Percentiles rank a stretch among this genome's conserved stretches.
Evolutionary conservation across 1,140 invertebrate species (phyloP).

Genomic region (Choristoneura fumiferana): DNA sequence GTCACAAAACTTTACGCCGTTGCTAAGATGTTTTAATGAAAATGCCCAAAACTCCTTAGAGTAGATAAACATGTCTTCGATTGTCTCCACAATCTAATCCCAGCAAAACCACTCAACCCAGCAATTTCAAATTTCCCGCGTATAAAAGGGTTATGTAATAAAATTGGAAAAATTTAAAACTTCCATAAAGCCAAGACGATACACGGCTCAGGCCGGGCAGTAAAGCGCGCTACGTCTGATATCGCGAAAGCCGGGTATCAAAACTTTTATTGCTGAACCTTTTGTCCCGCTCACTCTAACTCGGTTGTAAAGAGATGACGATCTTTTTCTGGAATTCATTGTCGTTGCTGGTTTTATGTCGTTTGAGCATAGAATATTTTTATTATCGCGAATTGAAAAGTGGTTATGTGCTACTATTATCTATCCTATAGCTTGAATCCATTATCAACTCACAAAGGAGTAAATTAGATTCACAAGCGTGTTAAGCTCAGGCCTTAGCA

Average conservation of each 20-base stretch:
- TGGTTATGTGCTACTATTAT: too few relatives aligned
- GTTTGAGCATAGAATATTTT: constrained; percentile 16
- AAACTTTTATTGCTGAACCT: constrained; percentile 21
- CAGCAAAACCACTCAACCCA: too few relatives aligned
- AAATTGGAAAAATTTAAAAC: constrained; percentile 18
- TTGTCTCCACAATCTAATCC: too few relatives aligned
- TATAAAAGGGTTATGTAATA: constrained; percentile 16
- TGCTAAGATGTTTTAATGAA: too few relatives aligned
- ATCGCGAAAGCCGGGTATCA: constrained; percentile 21
- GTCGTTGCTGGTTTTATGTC: constrained; percentile 61
- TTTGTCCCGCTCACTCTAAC: constrained; percentile 20
- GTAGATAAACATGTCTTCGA: too few relatives aligned
- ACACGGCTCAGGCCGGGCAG: constrained; percentile 1
- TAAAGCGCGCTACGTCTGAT: constrained; percentile 21
- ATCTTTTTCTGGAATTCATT: constrained; percentile 20
- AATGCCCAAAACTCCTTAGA: too few relatives aligned
- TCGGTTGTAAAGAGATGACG: constrained; percentile 22
- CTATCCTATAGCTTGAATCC: too few relatives aligned
- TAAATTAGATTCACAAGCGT: too few relatives aligned
- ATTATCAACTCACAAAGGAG: too few relatives aligned
- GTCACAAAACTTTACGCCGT: too few relatives aligned
- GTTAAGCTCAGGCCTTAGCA: too few relatives aligned
- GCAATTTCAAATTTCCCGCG: not conserved
- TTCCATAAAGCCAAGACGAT: constrained; percentile 9
- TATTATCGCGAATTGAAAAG: constrained; percentile 16